Evolutionary conservation across 1,140 invertebrate genomes (phyloP).

Genomic region (Microvelia longipes): DNA sequence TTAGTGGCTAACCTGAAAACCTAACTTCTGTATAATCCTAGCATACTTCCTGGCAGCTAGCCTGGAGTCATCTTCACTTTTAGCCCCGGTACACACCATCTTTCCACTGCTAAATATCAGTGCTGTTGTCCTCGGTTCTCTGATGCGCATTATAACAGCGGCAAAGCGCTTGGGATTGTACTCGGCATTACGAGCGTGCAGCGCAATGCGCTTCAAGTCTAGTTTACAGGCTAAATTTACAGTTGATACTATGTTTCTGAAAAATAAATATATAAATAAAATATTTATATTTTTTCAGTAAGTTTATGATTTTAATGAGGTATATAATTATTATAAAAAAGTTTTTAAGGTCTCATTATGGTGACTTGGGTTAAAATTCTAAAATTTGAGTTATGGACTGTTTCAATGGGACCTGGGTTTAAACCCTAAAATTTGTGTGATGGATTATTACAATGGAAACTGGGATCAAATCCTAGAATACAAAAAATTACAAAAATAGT

Average conservation of each 20-base stretch:
- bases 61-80: slow-evolving; percentile 94
- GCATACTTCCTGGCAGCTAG: slow-evolving; percentile 97
- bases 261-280: slow-evolving; percentile 27
- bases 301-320: too few species aligned
- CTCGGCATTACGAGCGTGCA: slow-evolving; percentile 98
- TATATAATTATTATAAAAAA: too few species aligned
- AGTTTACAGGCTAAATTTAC: slow-evolving; percentile 93
- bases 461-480: too few species aligned
- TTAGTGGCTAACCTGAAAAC: slow-evolving; percentile 64
- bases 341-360: too few species aligned
- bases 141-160: slow-evolving; percentile 98
- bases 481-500: too few species aligned
- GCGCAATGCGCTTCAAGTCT: slow-evolving; percentile 92
- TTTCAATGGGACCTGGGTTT: too few species aligned
- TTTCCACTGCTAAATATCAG: slow-evolving; percentile 98
- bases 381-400: too few species aligned
- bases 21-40: slow-evolving; percentile 96
- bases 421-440: too few species aligned
- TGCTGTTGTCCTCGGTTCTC: slow-evolving; percentile 95
- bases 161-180: slow-evolving; percentile 99
- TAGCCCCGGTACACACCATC: slow-evolving; percentile 99
- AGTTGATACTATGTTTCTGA: slow-evolving; percentile 90
- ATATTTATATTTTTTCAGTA: slow-evolving; percentile 9
- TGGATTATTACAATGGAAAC: too few species aligned
- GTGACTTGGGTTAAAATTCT: too few species aligned